phyloP scores from a whole-genome alignment of 2,113 vertebrate genomes.

The Pseudopipra pipra region DNA sequence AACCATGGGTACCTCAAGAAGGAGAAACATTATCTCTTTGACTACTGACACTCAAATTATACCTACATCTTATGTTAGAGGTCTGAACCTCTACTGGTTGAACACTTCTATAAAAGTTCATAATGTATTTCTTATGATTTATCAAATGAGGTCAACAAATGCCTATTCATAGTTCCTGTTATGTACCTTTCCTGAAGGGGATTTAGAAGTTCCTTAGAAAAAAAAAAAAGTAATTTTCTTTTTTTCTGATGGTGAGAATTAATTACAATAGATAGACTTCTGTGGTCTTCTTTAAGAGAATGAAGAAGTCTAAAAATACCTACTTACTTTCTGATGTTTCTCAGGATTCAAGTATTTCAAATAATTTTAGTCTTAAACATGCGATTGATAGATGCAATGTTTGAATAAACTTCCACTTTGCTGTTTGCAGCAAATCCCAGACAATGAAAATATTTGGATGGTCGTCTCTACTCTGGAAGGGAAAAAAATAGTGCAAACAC shows the following conservation, averaged over 20 bases:
- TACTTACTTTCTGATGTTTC: neutral
- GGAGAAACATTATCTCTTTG: neutral
- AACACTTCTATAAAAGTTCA: neutral
- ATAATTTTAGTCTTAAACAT: neutral
- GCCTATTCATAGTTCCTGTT: neutral
- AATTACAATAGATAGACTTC: neutral
- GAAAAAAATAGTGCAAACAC: neutral
- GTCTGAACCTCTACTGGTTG: neutral
- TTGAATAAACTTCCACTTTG: neutral
- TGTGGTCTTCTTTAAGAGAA: neutral
- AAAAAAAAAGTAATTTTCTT: neutral
- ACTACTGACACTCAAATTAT: neutral
- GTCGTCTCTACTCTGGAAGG: neutral
- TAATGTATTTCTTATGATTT: neutral
- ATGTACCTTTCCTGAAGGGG: rapidly evolving
- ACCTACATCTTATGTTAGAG: neutral
- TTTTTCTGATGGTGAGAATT: neutral
- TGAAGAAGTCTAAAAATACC: neutral
- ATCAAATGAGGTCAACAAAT: neutral
- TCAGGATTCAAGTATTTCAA: neutral
- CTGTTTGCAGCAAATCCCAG: neutral
- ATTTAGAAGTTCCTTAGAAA: neutral
- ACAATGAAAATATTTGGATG: neutral
- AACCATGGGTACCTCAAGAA: neutral
- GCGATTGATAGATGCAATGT: neutral